Base-by-base conservation (phyloP, 2,113 vertebrate species). In the Taurulus bubalis region DNA sequence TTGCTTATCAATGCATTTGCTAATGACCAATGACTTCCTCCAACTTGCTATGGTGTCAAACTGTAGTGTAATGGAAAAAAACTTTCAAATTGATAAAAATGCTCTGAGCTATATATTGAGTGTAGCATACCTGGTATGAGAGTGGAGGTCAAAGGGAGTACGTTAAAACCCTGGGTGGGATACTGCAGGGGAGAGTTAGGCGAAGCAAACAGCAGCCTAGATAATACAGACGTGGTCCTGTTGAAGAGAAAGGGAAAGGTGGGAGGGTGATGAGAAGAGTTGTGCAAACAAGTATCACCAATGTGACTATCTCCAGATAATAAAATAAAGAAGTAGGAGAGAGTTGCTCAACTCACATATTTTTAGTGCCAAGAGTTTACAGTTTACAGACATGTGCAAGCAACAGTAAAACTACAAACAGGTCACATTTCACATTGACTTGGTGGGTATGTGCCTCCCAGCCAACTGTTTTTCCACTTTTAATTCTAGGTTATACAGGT, bases 101-200 rank as follows among this genome's bases (percentile, higher is more conserved):
- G 4, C 24, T 56, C 11, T 15, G 11, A 56, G 24, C 11, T 26
- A 14, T 55, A 55, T 56, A 56, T 28, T n/a, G 55, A 56, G 12
- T 26, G 30, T 20, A 26, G n/a, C 49, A 6, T 85, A 92, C 91
- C 90, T 87, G 72, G 89, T 22, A 91, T 79, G 2, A n/a, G 30
- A 45, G 40, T 82, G 40, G 66, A 28, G 66, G 36, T 79, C 65
- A 90, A 63, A 32, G 90, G 91, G 0, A 8, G 49, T 1, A 91
- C 86, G 26, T 5, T 84, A 11, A 90, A 28, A 16, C 91, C 91
- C n/a, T 90, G 84, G 38, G 83, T 87, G 3, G 91, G 91, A 72
- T 91, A 93, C 59, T 88, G 86, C 58, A 93, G 80, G 12, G 91
- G 91, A 32, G 90, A 90, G 20, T 93, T 93, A 16, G 89, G 55